Percentiles rank a stretch among this genome's conserved stretches.
Evolutionary conservation across 2,113 vertebrate species (phyloP).

Genomic region (Nannospalax galili): DNA sequence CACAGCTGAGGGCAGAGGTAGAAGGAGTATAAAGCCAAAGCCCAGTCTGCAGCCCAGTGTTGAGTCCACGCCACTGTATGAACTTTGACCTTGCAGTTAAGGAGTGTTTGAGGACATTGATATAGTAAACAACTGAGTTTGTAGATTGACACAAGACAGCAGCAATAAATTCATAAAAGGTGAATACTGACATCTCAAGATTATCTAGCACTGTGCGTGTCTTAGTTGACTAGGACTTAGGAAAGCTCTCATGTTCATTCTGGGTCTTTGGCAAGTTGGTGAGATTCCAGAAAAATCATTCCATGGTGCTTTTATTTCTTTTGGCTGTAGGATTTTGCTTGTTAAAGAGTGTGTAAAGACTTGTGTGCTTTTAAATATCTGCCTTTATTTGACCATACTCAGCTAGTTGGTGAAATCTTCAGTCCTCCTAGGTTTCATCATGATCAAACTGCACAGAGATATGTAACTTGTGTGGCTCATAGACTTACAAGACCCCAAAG

Average conservation of each 20-base stretch:
- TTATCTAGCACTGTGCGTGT: neutral
- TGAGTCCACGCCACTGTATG: neutral
- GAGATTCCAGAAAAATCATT: conserved; percentile 41
- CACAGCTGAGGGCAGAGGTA: neutral
- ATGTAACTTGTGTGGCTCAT: neutral
- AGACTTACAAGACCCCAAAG: neutral
- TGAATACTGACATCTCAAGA: conserved; percentile 43
- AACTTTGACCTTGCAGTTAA: neutral
- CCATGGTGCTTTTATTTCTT: conserved; percentile 41
- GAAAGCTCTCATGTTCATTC: neutral
- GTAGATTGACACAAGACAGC: conserved; percentile 26
- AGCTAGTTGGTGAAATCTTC: neutral
- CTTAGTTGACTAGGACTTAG: neutral
- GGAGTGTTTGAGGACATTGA: conserved; percentile 38
- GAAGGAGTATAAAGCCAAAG: neutral
- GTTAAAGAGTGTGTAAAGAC: neutral
- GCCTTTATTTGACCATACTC: conserved; percentile 31
- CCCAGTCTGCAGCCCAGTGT: neutral
- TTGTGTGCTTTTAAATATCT: conserved; percentile 19
- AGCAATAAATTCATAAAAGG: conserved; percentile 62
- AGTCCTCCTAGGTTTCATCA: conserved; percentile 43
- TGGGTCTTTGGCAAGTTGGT: conserved; percentile 37
- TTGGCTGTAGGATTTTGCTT: conserved; percentile 33
- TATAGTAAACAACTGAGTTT: conserved; percentile 58
- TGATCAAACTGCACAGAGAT: neutral